Base-by-base conservation (phyloP, 1,140 invertebrate species). In the Macrobrachium nipponense region DNA sequence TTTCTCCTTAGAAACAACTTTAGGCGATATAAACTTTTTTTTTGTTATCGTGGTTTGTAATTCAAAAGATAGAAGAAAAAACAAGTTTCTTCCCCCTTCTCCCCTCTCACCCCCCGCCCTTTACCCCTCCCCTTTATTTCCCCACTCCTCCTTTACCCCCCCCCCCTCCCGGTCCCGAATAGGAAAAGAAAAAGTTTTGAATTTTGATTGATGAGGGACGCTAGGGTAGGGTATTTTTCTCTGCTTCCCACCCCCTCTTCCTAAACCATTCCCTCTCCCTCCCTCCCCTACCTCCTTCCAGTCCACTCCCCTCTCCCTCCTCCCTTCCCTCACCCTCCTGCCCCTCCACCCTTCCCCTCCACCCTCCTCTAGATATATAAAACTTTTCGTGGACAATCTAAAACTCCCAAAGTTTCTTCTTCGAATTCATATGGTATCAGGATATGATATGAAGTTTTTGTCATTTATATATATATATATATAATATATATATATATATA, bases 401-500 rank as follows among this genome's bases (percentile, higher is more conserved):
- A 51, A 51, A 51, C 51, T 51, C 12, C 12, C 12, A 12, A 51
- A 51, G 51, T 51, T 6, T 51, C 51, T 51, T 51, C 51, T 51
- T 51, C 12, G 51, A 51, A 51, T 51, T 5, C 51, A 51, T 51
- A 51, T 51, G 51, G 51, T 51, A 51, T 51, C 51, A 51, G 12
- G 12, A 51, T 2, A 68, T 68, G 11, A 68, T 68, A 14, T 68
- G 27, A 2, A 68, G 5, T 20, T 68, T 20, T 68, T 20, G n/a
- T 20, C 27, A 70, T 70, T 36, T 70, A 70, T 70, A 70, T 76
- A 51, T 76, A 51, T 76, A 20, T 76, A 51, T 76, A 58, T 76
- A 76, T 76, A 51, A 76, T 76, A 15, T 76, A 76, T 76, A 44
- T 76, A 76, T 76, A 44, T 76, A 76, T 76, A 51, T 77, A 77